A percentile compares a stretch with the other conserved stretches of the same genome.
phyloP scores from a whole-genome alignment of 1,140 invertebrate genomes.

The Drosophila pachea region DNA sequence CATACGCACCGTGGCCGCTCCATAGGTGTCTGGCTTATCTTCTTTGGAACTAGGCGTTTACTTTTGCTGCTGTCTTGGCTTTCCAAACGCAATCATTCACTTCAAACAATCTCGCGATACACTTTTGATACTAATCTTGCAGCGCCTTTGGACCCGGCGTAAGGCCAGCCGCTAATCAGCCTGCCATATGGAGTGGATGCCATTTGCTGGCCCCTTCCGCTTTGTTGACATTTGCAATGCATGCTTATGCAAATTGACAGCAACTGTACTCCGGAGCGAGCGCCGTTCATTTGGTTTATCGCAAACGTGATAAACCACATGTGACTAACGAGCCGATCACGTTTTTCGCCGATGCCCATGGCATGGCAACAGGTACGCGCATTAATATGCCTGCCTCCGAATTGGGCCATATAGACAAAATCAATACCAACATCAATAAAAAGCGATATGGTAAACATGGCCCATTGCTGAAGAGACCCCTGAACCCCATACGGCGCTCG shows the following conservation, averaged over 20 bases:
- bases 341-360: slow-evolving; percentile 18
- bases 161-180: neutral
- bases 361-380: slow-evolving; percentile 25
- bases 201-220: too few species aligned
- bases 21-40: neutral
- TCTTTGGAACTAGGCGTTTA: neutral
- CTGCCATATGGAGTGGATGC: neutral
- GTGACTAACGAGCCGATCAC: slow-evolving; percentile 33
- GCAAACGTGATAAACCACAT: slow-evolving; percentile 40
- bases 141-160: neutral
- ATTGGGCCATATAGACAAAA: neutral
- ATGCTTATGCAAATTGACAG: neutral
- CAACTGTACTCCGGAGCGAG: slow-evolving; percentile 11
- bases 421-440: slow-evolving; percentile 1
- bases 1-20: neutral
- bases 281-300: slow-evolving; percentile 20
- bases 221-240: neutral
- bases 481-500: too few species aligned
- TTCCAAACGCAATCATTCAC: neutral
- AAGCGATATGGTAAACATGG: neutral
- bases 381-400: neutral
- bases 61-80: neutral
- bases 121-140: neutral
- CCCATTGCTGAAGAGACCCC: neutral
- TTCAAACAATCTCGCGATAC: neutral